phyloP scores from a whole-genome alignment of 2,113 vertebrate species.

The Dinomys branickii region DNA sequence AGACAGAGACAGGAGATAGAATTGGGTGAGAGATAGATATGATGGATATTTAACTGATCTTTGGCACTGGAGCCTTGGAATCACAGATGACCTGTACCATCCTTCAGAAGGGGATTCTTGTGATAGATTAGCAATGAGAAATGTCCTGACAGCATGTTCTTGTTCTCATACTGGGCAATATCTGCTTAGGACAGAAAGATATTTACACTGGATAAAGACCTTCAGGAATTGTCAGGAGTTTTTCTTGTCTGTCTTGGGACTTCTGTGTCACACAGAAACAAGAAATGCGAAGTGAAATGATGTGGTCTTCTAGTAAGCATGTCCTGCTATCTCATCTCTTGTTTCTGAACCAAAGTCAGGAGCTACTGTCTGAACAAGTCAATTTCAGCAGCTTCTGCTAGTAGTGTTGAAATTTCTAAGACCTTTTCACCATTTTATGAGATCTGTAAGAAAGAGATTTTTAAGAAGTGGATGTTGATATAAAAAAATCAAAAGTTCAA shows the following conservation, averaged over 20 bases:
- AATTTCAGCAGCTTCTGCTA: slow-evolving; percentile 2
- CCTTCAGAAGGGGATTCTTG: slow-evolving; percentile 67
- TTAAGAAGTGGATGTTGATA: background rate
- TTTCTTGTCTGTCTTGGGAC: background rate
- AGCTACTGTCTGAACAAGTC: background rate
- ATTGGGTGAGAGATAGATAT: background rate
- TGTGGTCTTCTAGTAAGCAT: background rate
- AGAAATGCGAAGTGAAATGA: background rate
- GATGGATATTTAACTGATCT: slow-evolving; percentile 78
- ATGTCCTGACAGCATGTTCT: background rate
- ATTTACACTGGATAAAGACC: background rate
- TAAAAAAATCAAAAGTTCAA: background rate
- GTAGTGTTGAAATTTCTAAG: background rate
- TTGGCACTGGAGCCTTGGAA: slow-evolving; percentile 80
- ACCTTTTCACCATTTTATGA: background rate
- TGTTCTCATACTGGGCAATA: background rate
- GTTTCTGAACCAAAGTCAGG: slow-evolving; percentile 12
- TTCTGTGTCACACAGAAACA: background rate
- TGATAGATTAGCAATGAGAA: background rate
- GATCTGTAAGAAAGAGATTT: background rate
- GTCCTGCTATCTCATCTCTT: accelerated
- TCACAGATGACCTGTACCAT: slow-evolving; percentile 80
- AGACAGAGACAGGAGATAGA: background rate
- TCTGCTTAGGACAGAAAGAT: background rate
- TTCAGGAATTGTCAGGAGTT: background rate